These are phyloP conservation scores for Sminthurinus signatus DNA, from an alignment of 1,140 invertebrate species.

Conservation along the genomic window DNA sequence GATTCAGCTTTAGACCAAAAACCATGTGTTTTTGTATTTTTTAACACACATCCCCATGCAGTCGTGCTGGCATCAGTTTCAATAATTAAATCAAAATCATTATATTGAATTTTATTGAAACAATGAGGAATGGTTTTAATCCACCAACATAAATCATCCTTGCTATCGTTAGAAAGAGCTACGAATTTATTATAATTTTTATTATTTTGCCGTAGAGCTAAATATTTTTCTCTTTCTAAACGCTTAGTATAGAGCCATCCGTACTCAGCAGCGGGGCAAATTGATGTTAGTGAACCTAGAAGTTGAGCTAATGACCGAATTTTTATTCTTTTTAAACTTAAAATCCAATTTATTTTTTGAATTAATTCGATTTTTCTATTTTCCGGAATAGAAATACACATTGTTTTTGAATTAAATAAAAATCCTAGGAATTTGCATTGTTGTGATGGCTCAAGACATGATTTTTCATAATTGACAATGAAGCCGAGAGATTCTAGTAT, in stretches of 20 bases:
- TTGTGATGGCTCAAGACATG: no score
- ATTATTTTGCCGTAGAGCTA: background rate
- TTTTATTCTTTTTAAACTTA: background rate
- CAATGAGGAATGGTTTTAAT: background rate
- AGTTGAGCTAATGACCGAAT: background rate
- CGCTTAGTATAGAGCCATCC: slow-evolving; percentile 13
- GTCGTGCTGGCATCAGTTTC: slow-evolving; percentile 2
- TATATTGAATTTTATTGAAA: background rate
- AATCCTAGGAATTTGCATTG: no score
- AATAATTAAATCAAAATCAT: slow-evolving; percentile 2
- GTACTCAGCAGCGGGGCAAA: slow-evolving; percentile 12
- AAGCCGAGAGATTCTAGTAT: no score
- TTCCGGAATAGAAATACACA: no score
- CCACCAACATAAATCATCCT: slow-evolving; percentile 17
- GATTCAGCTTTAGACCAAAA: background rate
- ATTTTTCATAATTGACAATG: no score
- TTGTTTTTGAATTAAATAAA: no score
- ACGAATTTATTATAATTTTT: slow-evolving; percentile 11
- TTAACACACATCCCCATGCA: slow-evolving; percentile 3
- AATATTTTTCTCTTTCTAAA: slow-evolving; percentile 6
- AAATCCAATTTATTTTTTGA: no score
- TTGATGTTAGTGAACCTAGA: slow-evolving; percentile 13
- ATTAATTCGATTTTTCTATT: no score
- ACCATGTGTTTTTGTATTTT: background rate
- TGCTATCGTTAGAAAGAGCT: background rate